Evolutionary conservation across 2,113 vertebrate genomes (phyloP), one percentile per base, ranked within the genome.

Genomic region (Pao palembangensis): DNA sequence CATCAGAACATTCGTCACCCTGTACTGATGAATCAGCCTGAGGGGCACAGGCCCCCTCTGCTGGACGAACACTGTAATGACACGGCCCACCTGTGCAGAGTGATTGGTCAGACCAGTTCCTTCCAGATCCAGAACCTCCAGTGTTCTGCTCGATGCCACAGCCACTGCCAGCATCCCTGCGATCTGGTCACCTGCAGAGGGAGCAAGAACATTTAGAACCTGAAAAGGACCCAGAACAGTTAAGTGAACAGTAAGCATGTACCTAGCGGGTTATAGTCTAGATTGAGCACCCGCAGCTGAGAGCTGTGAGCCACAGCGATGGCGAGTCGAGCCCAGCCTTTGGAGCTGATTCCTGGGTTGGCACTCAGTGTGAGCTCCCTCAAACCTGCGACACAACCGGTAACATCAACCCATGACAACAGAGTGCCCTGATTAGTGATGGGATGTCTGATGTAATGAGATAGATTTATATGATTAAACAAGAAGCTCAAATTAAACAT

Each of bases 231-330:
- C 6, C 46, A 48, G 19, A 12, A 21, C 48, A 7, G 10, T 51
- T 25, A 4, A 19, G 25, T 31, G 10, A 1, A 12, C 3, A 49
- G 14, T 38, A 16, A 47, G 44, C 15, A 47, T 23, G 41, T 87
- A 98, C 96, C 96, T 55, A 98, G 86, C 0, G 93, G 94, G 77
- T 98, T 98, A 92, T 98, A 98, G 90, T 98, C 96, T 86, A 98
- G 88, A 83, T 98, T 98, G 72, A 98, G 90, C 20, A 98, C 95
- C 0, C 95, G 91, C 50, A 98, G 92, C 85, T 98, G 96, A 0
- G 96, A 98, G 85, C 96, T 98, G 88, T 98, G 96, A 71, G 96
- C 95, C 73, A 96, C 94, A 0, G 95, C 96, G 44, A 98, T 92
- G 69, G 94, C 92, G 23, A 98, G 87, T 15, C 93, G 93, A 23